phyloP scores from a whole-genome alignment of 2,888 invertebrate species.

The Cantharis flavilabris region DNA sequence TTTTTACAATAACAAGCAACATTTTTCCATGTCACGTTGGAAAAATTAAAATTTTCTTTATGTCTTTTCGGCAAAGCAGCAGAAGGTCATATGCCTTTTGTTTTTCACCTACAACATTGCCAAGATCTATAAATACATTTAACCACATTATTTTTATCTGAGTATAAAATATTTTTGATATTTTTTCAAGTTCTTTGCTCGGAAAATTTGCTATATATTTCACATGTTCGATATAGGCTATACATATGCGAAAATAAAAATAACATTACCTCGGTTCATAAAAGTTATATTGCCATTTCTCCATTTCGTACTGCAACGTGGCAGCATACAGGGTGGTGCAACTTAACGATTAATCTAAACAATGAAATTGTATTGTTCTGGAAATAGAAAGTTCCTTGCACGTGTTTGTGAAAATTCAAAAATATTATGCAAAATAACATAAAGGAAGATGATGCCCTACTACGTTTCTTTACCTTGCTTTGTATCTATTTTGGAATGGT shows the following conservation, averaged over 20 bases:
- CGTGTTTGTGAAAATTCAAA: neutral
- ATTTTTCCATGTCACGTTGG: neutral
- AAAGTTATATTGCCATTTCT: neutral
- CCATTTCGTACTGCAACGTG: neutral
- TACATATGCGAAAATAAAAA: neutral
- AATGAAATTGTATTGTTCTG: neutral
- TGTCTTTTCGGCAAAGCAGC: neutral
- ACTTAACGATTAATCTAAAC: neutral
- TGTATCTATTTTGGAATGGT: conserved; percentile 18
- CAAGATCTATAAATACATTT: neutral
- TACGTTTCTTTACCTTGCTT: conserved; percentile 12
- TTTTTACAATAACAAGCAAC: neutral
- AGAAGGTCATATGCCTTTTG: neutral
- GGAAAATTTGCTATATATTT: neutral
- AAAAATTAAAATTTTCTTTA: neutral
- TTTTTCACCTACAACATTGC: neutral
- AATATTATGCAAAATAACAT: neutral
- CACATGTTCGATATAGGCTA: neutral
- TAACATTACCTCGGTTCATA: neutral
- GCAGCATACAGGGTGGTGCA: neutral
- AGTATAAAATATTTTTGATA: neutral
- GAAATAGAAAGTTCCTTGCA: neutral
- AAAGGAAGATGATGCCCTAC: neutral
- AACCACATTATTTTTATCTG: neutral
- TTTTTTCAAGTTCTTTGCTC: neutral